Evolutionary conservation across 2,797 vertebrate genomes (phyloP), one percentile per base, ranked within the genome.

Genomic region (Chiroxiphia lanceolata): DNA sequence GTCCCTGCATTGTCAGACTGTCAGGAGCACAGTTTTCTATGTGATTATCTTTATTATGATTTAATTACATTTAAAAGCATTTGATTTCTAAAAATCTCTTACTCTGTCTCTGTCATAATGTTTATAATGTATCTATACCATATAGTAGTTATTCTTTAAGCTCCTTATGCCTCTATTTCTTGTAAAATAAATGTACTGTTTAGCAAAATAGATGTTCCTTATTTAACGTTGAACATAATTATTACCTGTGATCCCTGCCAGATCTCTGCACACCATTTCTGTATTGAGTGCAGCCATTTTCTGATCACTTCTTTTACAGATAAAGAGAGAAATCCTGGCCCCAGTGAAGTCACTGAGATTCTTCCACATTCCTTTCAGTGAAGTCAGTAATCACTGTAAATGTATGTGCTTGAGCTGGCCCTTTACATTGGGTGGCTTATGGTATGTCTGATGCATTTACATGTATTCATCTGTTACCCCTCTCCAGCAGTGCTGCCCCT

Each of bases 41-140:
- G 42, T 90, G 86, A 90, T 93, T 83, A 51, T 50, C 83, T 60
- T 70, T 71, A 57, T 84, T 95, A 87, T 78, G 31, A 59, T 72
- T 85, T 90, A 94, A 94, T 95, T 92, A 56, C 29, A 59, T 81
- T 90, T 93, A 85, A 95, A 94, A 95, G 86, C 57, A 92, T 84
- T 78, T 85, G 10, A 54, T 92, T 76, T 94, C 57, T 87, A 63
- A 65, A 93, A 83, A 60, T 64, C 11, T 80, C 36, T 71, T 71
- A 31, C 4, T 4, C 38, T 40, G 3, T 45, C 27, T 89, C 72
- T 95, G 89, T 95, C 94, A 90, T 64, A 93, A 95, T 90, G 89
- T 93, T 95, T 94, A 93, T 76, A 96, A 92, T 54, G 10, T 79
- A 85, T 71, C 78, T 88, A 74, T 93, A 91, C 83, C 44, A 74